Percentiles rank a stretch among this genome's conserved stretches.
Evolutionary conservation across 2,113 vertebrate species (phyloP).

Genomic region (Grammomys surdaster): DNA sequence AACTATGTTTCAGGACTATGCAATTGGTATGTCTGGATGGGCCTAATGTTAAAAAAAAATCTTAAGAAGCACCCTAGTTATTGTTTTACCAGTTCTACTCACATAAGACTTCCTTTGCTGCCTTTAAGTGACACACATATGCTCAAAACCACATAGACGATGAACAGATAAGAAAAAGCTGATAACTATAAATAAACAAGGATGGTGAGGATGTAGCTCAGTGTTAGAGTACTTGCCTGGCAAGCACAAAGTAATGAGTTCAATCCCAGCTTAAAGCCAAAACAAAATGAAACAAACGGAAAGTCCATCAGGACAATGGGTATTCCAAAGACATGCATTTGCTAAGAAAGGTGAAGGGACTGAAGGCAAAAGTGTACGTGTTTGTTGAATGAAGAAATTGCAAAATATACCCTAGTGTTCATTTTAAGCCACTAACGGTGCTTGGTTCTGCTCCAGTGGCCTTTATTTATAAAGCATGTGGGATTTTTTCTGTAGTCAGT

Average conservation of each 20-base stretch:
- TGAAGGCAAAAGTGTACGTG: background rate
- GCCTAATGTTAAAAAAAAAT: background rate
- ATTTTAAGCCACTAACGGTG: slow-evolving; percentile 3
- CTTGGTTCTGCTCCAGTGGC: slow-evolving; percentile 39
- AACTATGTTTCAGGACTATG: background rate
- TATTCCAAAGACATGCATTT: slow-evolving; percentile 40
- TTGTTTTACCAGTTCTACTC: slow-evolving; percentile 25
- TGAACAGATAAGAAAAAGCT: background rate
- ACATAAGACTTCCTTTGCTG: background rate
- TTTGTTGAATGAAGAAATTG: slow-evolving; percentile 62
- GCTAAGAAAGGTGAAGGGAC: background rate
- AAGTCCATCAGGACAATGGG: background rate
- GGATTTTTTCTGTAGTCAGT: slow-evolving; percentile 61
- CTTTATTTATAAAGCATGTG: slow-evolving; percentile 34
- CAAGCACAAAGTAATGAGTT: background rate
- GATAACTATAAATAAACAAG: background rate
- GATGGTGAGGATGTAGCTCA: background rate
- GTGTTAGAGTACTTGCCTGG: background rate
- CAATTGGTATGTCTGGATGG: background rate
- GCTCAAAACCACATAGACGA: background rate
- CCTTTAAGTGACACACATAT: slow-evolving; percentile 11
- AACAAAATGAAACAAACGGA: background rate
- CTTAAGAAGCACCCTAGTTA: slow-evolving; percentile 3
- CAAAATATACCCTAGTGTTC: background rate
- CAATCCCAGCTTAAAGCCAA: background rate